A percentile compares a stretch with the other conserved stretches of the same genome.
Conservation (phyloP, 1,140 invertebrate genomes). For the Araneus ventricosus region DNA sequence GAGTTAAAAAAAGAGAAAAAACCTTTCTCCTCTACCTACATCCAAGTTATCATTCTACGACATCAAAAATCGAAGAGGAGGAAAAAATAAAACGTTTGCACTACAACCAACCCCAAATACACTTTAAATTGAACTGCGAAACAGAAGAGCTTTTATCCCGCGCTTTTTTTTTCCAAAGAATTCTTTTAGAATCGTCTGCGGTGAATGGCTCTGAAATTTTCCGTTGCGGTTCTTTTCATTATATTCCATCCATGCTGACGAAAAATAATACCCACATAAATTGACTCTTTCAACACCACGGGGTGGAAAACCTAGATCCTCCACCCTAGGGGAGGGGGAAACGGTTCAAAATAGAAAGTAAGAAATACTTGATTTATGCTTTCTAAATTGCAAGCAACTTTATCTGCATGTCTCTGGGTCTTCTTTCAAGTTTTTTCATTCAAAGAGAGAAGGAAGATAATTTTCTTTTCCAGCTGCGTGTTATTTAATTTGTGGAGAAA, state of each 20-base stretch:
- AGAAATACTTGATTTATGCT: slow-evolving; percentile 35
- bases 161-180: background rate
- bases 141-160: slow-evolving; percentile 21
- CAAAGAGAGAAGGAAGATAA: background rate
- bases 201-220: slow-evolving; percentile 31
- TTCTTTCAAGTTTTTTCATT: background rate
- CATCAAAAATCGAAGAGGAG: too few species aligned
- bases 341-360: background rate
- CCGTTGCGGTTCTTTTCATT: slow-evolving; percentile 47
- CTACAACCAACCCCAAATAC: background rate
- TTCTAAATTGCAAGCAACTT: slow-evolving; percentile 23
- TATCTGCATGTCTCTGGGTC: background rate
- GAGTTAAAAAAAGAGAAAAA: too few species aligned
- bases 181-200: background rate
- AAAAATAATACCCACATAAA: slow-evolving; percentile 50
- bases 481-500: background rate
- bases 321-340: background rate
- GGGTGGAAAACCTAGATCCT: background rate
- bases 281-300: slow-evolving; percentile 25
- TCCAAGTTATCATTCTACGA: too few species aligned
- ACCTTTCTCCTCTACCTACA: too few species aligned
- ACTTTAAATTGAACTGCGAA: slow-evolving; percentile 55
- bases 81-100: background rate
- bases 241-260: background rate
- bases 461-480: background rate